A percentile compares a stretch with the other conserved stretches of the same genome.
Conservation (phyloP, 2,888 invertebrate species). For the Leptinotarsa tumamoca region DNA sequence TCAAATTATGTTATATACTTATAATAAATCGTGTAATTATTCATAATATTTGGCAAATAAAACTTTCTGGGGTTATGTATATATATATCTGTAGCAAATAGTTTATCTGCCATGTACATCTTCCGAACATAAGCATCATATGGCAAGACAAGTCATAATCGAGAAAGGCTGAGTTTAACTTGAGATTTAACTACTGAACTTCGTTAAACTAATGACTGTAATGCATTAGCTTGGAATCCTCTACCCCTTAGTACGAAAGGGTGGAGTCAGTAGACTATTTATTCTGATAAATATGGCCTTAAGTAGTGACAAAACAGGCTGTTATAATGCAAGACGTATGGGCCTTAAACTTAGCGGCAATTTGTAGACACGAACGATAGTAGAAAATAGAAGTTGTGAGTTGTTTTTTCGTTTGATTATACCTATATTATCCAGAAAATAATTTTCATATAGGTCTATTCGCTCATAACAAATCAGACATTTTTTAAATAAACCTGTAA, state of each 20-base stretch:
- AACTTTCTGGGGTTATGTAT: neutral
- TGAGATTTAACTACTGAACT: conserved; percentile 27
- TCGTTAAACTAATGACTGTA: conserved; percentile 29
- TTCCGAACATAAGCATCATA: conserved; percentile 9
- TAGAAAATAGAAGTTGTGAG: neutral
- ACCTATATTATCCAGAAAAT: too few species aligned
- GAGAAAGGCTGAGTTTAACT: conserved; percentile 26
- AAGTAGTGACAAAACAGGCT: conserved; percentile 17
- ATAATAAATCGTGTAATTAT: too few species aligned
- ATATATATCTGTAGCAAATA: neutral
- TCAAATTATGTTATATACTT: too few species aligned
- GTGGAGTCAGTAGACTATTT: conserved; percentile 26
- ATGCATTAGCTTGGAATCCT: conserved; percentile 26
- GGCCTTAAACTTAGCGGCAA: neutral
- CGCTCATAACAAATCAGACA: too few species aligned
- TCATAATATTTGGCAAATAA: neutral
- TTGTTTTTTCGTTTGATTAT: neutral
- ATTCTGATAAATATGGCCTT: conserved; percentile 25
- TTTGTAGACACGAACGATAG: neutral
- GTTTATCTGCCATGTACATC: neutral
- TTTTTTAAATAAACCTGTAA: too few species aligned
- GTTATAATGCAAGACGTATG: conserved; percentile 16
- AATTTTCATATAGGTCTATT: too few species aligned
- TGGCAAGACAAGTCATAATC: conserved; percentile 26
- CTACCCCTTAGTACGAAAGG: conserved; percentile 19